phyloP scores from a whole-genome alignment of 2,797 vertebrate genomes.

The Hapalemur alaotrensis region DNA sequence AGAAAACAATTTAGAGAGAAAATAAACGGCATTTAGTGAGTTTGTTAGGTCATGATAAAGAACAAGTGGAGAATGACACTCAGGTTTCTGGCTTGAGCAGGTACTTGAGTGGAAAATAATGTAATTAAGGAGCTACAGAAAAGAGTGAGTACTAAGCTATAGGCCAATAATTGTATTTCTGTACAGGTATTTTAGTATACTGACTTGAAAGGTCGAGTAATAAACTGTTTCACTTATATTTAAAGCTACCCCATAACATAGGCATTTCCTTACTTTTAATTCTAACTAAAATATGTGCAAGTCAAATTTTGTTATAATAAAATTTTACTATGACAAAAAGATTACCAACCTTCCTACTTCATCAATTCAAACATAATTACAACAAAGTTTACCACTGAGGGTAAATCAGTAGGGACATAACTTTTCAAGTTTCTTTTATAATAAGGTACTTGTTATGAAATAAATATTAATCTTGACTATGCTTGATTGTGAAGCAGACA shows the following conservation, averaged over 20 bases:
- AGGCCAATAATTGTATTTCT: conserved; percentile 37
- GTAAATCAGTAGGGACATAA: neutral
- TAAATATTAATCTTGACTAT: neutral
- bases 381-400: conserved; percentile 15
- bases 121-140: conserved; percentile 3
- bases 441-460: neutral
- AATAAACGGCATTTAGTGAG: conserved; percentile 5
- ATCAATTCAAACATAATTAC: conserved; percentile 31
- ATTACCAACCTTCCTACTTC: neutral
- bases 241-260: neutral
- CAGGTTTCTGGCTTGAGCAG: conserved; percentile 35
- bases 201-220: conserved; percentile 48
- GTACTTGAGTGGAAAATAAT: neutral
- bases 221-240: conserved; percentile 36
- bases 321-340: conserved; percentile 42
- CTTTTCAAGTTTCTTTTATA: conserved; percentile 27
- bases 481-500: neutral
- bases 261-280: conserved; percentile 33
- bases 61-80: conserved; percentile 19
- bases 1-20: conserved; percentile 6
- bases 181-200: conserved; percentile 24
- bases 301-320: conserved; percentile 8
- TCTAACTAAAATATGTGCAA: conserved; percentile 26
- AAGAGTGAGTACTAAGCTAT: conserved; percentile 27
- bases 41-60: neutral